Evolutionary conservation across 1,140 invertebrate species (phyloP).

Genomic region (Meloidogyne floridensis): DNA sequence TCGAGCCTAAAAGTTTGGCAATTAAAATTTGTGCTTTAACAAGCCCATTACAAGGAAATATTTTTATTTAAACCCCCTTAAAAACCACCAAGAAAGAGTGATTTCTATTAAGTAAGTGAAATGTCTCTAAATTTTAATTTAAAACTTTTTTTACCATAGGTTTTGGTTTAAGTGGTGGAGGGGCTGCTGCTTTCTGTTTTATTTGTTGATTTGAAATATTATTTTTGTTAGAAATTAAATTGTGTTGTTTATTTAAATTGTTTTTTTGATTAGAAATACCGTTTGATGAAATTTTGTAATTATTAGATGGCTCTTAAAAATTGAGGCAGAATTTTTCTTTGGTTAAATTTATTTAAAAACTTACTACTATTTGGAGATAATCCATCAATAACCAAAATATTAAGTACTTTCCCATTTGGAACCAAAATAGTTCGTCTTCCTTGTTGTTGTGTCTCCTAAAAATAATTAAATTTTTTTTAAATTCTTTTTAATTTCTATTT

Average conservation of each 20-base stretch:
- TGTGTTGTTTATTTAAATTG: neutral
- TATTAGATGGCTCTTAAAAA: constrained; percentile 10
- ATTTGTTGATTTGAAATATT: neutral
- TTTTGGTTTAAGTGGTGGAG: constrained; percentile 66
- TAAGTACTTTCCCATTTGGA: constrained; percentile 9
- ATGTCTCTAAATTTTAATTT: neutral
- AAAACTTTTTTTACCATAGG: constrained; percentile 51
- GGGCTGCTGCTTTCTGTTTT: constrained; percentile 35
- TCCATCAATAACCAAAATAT: neutral
- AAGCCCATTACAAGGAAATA: too few species aligned
- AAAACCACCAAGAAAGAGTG: too few species aligned
- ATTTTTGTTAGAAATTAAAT: neutral
- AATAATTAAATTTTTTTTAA: neutral
- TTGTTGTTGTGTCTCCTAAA: constrained; percentile 12
- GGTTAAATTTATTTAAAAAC: constrained; percentile 23
- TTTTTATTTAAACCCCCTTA: too few species aligned
- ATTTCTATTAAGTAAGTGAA: too few species aligned
- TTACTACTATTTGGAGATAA: constrained; percentile 37
- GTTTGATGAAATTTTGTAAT: constrained; percentile 4
- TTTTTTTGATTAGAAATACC: neutral
- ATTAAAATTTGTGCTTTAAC: too few species aligned
- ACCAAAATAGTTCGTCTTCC: neutral
- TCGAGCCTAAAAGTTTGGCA: too few species aligned
- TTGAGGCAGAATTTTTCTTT: too few species aligned
- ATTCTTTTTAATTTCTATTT: neutral